A percentile compares a stretch with the other conserved stretches of the same genome.
Evolutionary conservation across 2,888 invertebrate species (phyloP).

Genomic region (Hartigia nigra): DNA sequence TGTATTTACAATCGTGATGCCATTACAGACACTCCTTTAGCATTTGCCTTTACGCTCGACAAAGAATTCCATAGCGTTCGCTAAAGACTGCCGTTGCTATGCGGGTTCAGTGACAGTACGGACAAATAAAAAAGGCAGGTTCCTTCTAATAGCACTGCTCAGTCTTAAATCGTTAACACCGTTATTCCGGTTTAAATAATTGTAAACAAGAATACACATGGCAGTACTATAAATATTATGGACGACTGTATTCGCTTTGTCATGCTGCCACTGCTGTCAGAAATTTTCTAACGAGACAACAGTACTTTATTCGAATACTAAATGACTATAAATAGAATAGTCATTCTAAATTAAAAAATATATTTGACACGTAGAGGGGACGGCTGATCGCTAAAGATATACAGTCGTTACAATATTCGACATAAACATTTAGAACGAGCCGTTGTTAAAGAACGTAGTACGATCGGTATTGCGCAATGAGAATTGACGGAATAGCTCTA

Average conservation of each 20-base stretch:
- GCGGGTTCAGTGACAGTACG: slow-evolving; percentile 3
- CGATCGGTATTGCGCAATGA: slow-evolving; percentile 35
- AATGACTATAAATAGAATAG: not conserved
- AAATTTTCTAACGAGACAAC: not conserved
- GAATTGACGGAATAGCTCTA: slow-evolving; percentile 45
- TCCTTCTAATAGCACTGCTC: not conserved
- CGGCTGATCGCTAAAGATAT: not conserved
- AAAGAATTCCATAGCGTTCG: not conserved
- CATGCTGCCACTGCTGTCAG: not conserved
- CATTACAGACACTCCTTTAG: not conserved
- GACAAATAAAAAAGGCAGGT: not conserved
- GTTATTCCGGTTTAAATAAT: not conserved
- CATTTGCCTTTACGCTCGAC: not conserved
- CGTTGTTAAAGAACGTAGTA: not conserved
- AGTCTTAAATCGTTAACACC: not conserved
- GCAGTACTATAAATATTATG: not conserved
- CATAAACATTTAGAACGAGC: not conserved
- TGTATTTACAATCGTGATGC: not conserved
- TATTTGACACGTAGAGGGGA: not conserved
- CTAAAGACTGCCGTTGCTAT: slow-evolving; percentile 1
- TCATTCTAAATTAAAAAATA: not conserved
- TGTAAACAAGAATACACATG: not conserved
- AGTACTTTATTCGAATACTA: not conserved
- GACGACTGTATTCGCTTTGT: not conserved
- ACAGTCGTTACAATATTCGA: not conserved